phyloP scores from a whole-genome alignment of 2,797 vertebrate species.

The Danionella dracula region DNA sequence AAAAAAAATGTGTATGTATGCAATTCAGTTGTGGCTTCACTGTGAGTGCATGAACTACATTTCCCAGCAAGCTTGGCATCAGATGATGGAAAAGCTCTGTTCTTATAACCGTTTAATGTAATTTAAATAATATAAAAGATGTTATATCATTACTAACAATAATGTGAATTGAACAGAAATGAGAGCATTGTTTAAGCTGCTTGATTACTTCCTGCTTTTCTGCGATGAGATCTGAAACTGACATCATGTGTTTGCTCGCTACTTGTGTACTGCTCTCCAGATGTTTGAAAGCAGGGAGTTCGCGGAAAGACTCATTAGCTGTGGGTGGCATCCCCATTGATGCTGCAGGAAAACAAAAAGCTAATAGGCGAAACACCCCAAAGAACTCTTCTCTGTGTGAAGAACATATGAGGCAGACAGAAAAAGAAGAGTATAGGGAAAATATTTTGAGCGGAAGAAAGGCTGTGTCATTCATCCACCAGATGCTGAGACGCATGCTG shows the following conservation, averaged over 20 bases:
- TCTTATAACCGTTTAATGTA: too few relatives aligned
- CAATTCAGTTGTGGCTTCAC: too few relatives aligned
- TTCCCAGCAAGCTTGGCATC: too few relatives aligned
- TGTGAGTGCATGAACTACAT: too few relatives aligned
- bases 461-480: conserved; percentile 56
- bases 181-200: conserved; percentile 7
- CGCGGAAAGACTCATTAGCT: conserved; percentile 34
- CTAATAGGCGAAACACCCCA: neutral
- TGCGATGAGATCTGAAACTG: conserved; percentile 46
- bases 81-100: too few relatives aligned
- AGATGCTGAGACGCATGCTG: conserved; percentile 64
- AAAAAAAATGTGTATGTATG: too few relatives aligned
- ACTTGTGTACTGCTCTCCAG: conserved; percentile 54
- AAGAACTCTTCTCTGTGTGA: neutral
- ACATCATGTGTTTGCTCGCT: conserved; percentile 38
- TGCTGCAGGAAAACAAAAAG: neutral
- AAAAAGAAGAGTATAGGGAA: neutral
- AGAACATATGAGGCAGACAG: neutral
- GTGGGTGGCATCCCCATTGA: conserved; percentile 30
- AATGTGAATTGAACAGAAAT: too few relatives aligned
- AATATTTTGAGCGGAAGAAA: neutral
- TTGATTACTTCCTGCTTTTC: conserved; percentile 31
- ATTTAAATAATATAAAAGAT: too few relatives aligned
- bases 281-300: conserved; percentile 55
- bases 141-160: too few relatives aligned